phyloP scores from a whole-genome alignment of 2,113 vertebrate genomes.

The Gallinago media region DNA sequence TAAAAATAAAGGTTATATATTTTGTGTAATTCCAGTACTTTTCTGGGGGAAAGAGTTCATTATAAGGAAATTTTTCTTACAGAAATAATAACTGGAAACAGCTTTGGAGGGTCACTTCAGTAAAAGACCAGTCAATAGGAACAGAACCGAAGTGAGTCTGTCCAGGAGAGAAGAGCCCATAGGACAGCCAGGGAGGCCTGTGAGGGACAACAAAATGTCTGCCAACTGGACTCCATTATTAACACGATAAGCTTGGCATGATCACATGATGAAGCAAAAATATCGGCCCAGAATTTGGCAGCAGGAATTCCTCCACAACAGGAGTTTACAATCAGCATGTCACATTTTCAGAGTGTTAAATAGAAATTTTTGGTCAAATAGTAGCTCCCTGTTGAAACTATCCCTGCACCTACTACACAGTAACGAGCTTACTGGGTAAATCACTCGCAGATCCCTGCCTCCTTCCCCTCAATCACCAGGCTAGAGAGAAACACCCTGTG shows the following conservation, averaged over 20 bases:
- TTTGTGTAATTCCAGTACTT: neutral
- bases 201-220: neutral
- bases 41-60: neutral
- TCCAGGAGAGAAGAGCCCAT: neutral
- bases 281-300: neutral
- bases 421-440: neutral
- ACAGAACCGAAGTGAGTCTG: neutral
- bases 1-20: neutral
- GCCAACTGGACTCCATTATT: conserved; percentile 13
- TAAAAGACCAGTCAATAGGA: neutral
- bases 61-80: neutral
- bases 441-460: neutral
- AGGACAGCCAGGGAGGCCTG: neutral
- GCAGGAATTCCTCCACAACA: neutral
- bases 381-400: neutral
- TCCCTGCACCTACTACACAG: neutral
- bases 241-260: conserved; percentile 12
- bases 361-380: neutral
- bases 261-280: neutral
- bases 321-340: neutral
- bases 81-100: neutral
- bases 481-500: neutral
- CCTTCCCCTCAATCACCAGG: rapidly evolving
- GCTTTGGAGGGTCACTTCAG: neutral
- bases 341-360: neutral